A percentile compares a stretch with the other conserved stretches of the same genome.
These are phyloP conservation scores for Perodicticus potto DNA, from an alignment of 2,797 vertebrate species.

Conservation along the genomic window DNA sequence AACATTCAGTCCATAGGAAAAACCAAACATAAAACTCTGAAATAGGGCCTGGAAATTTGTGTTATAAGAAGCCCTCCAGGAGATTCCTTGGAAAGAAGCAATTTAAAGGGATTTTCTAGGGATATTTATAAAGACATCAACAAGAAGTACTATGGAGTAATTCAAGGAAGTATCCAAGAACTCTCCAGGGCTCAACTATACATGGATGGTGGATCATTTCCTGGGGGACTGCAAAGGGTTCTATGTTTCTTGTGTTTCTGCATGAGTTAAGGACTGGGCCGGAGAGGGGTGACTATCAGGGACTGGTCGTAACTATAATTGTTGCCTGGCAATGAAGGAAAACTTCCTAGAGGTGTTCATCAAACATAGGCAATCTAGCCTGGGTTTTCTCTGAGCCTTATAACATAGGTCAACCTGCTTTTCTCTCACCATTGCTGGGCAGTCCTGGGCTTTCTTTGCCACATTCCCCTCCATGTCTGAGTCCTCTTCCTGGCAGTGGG, in stretches of 20 bases:
- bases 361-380: background rate
- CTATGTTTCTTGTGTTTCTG: background rate
- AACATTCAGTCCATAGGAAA: background rate
- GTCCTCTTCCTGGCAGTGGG: background rate
- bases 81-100: background rate
- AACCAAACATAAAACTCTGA: background rate
- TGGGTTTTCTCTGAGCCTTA: background rate
- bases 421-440: background rate
- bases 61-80: background rate
- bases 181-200: background rate
- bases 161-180: background rate
- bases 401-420: background rate
- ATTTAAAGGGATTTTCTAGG: background rate
- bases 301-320: background rate
- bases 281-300: background rate
- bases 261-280: background rate
- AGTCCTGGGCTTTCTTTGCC: background rate
- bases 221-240: background rate
- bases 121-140: background rate
- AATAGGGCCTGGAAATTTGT: background rate
- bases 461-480: rapidly evolving
- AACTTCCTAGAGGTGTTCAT: background rate
- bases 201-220: background rate
- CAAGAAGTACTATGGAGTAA: background rate
- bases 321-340: background rate